Evolutionary conservation across 2,888 invertebrate species (phyloP).

Genomic region (Ophioninae sp.): DNA sequence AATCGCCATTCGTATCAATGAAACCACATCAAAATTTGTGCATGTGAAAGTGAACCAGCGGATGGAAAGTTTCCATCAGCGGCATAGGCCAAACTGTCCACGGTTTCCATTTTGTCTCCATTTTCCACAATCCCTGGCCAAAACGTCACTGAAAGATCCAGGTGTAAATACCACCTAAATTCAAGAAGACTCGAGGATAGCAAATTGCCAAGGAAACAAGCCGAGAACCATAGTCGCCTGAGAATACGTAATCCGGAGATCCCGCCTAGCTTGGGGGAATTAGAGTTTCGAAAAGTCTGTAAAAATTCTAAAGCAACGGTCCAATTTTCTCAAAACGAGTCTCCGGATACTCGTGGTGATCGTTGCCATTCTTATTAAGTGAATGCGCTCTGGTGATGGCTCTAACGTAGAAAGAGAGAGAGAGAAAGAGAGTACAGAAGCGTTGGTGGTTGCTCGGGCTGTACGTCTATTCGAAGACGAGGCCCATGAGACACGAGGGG

Average conservation of each 20-base stretch:
- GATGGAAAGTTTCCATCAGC: constrained; percentile 45
- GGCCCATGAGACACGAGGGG: constrained; percentile 54
- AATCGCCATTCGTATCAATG: constrained; percentile 38
- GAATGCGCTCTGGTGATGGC: constrained; percentile 46
- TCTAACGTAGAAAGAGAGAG: no score
- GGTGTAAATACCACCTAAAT: neutral
- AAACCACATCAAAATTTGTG: constrained; percentile 60
- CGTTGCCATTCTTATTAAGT: constrained; percentile 66
- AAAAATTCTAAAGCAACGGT: constrained; percentile 72
- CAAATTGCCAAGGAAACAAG: constrained; percentile 44
- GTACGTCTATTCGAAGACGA: constrained; percentile 58
- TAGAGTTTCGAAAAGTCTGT: constrained; percentile 74
- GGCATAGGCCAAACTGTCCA: constrained; percentile 58
- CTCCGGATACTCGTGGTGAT: constrained; percentile 67
- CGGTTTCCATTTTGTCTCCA: constrained; percentile 7
- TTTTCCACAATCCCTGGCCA: constrained; percentile 20
- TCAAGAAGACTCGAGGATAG: constrained; percentile 17
- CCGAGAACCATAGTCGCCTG: constrained; percentile 12
- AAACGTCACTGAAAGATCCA: neutral
- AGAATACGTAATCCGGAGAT: constrained; percentile 10
- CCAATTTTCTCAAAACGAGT: constrained; percentile 74
- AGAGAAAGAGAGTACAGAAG: constrained; percentile 11
- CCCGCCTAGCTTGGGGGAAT: constrained; percentile 66
- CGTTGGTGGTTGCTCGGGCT: constrained; percentile 50
- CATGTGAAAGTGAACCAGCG: constrained; percentile 65